Conservation (phyloP, 2,888 invertebrate species). For the Xestia rhomboidea region DNA sequence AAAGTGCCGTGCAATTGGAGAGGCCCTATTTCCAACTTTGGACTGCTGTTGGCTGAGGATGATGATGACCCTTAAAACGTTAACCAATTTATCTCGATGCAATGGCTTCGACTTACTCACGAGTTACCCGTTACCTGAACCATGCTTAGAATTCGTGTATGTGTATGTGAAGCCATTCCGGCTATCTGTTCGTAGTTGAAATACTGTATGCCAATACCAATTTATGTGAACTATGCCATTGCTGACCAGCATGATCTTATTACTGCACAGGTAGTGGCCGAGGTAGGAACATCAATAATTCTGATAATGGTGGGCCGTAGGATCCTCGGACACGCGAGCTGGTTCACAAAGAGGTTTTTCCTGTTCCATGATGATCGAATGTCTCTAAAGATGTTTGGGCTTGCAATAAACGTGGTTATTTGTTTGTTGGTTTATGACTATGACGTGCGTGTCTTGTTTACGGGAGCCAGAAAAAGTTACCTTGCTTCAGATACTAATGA, state of each 20-base stretch:
- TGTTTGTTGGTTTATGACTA: background rate
- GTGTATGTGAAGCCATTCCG: background rate
- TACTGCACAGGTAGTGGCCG: constrained; percentile 1
- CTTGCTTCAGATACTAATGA: background rate
- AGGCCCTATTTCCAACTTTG: background rate
- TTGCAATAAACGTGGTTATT: constrained; percentile 10
- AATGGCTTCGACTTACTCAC: background rate
- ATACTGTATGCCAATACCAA: background rate
- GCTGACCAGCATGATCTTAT: constrained; percentile 4
- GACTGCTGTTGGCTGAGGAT: background rate
- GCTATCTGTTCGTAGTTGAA: background rate
- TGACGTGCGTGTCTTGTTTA: background rate
- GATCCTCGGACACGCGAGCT: background rate
- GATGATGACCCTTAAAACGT: background rate
- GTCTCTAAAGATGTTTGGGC: background rate
- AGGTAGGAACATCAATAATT: constrained; percentile 35
- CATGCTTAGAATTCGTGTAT: background rate
- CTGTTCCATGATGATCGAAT: constrained; percentile 13
- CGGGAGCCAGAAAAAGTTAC: background rate
- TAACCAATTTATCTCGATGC: background rate
- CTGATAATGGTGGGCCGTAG: background rate
- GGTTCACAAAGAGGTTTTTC: constrained; percentile 3
- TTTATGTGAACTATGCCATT: background rate
- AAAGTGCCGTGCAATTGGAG: background rate
- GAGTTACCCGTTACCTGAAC: background rate